These are phyloP conservation scores for Lathronympha strigana DNA, from an alignment of 2,888 invertebrate genomes.

Conservation along the genomic window DNA sequence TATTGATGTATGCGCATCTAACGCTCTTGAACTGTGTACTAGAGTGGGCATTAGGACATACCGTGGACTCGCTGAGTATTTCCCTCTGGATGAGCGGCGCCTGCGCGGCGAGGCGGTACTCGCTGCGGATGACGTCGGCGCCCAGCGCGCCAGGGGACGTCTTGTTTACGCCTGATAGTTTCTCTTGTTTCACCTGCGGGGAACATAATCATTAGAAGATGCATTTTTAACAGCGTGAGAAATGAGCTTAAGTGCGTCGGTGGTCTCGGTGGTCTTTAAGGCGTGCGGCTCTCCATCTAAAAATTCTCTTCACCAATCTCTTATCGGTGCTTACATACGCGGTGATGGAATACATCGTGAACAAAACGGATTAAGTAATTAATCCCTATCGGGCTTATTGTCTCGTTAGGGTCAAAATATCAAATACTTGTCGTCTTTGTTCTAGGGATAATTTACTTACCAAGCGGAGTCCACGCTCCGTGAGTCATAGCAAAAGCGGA, in stretches of 20 bases:
- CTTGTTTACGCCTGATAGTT: constrained; percentile 56
- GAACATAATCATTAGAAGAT: background rate
- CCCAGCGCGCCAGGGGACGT: constrained; percentile 54
- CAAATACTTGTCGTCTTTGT: no score
- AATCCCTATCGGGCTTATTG: no score
- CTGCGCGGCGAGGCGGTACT: constrained; percentile 69
- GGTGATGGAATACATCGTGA: no score
- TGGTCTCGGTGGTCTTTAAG: no score
- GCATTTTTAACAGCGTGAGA: background rate
- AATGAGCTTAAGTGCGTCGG: background rate
- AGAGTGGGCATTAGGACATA: constrained; percentile 52
- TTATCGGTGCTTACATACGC: no score
- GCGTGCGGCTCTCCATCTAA: no score
- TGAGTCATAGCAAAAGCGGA: no score
- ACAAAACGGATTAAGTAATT: no score
- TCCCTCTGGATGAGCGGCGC: constrained; percentile 83
- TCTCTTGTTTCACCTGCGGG: constrained; percentile 74
- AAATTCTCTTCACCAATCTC: no score
- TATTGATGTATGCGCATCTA: background rate
- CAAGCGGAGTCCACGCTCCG: no score
- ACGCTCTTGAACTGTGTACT: background rate
- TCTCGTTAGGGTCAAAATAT: no score
- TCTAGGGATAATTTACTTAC: no score
- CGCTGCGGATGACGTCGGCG: constrained; percentile 76
- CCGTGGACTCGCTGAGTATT: constrained; percentile 87